phyloP scores from a whole-genome alignment of 2,113 vertebrate species.

The Bubalus kerabau region DNA sequence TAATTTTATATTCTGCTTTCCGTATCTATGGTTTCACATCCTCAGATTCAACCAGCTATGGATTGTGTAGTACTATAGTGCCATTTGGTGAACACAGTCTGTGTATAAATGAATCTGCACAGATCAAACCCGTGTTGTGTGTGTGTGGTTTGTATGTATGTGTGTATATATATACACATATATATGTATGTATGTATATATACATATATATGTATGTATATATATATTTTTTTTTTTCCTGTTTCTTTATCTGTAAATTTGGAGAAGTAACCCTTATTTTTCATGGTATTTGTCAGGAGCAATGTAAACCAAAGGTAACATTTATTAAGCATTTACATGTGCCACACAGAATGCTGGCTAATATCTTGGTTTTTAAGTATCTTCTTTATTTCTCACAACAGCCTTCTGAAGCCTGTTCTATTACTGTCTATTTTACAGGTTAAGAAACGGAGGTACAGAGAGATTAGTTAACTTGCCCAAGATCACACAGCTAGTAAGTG shows the following conservation, averaged over 20 bases:
- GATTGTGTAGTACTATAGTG: background rate
- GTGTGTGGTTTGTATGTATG: background rate
- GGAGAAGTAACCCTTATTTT: background rate
- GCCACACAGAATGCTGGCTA: background rate
- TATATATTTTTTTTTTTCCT: fast-evolving
- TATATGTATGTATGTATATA: background rate
- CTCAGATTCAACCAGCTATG: background rate
- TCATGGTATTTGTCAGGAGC: background rate
- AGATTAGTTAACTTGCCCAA: background rate
- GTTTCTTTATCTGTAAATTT: background rate
- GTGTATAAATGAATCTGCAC: background rate
- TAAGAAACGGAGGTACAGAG: background rate
- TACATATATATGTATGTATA: background rate
- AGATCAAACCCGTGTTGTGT: background rate
- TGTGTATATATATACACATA: background rate
- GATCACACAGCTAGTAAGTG: background rate
- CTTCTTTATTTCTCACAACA: background rate
- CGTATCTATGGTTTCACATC: background rate
- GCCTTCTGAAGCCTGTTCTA: background rate
- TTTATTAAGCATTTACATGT: background rate
- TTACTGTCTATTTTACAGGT: background rate
- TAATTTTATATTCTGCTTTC: background rate
- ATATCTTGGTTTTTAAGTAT: background rate
- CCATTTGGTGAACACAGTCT: background rate
- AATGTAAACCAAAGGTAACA: background rate